These are phyloP conservation scores for Drosophila antonietae DNA, from an alignment of 2,888 invertebrate species.

Conservation along the genomic window DNA sequence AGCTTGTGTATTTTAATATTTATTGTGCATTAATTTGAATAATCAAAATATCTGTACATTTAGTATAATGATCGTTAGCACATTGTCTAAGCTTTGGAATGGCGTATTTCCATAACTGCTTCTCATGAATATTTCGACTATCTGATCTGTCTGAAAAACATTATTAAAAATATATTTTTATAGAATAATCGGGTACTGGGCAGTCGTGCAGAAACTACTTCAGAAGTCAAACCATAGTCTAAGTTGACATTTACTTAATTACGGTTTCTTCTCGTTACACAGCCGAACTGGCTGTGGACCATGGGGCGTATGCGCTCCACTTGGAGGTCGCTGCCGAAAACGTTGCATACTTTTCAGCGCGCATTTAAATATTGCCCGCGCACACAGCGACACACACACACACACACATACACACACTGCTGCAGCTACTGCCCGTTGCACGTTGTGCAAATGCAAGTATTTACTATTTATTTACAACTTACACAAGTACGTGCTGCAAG, in stretches of 20 bases:
- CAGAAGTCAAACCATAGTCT: not conserved
- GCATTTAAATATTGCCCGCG: constrained; percentile 41
- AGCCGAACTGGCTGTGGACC: not conserved
- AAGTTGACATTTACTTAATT: constrained; percentile 12
- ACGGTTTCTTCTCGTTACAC: not conserved
- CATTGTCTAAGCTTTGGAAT: no score
- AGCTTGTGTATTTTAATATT: no score
- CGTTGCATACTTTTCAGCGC: constrained; percentile 49
- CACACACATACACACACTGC: not conserved
- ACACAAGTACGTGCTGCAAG: constrained; percentile 50
- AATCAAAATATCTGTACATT: no score
- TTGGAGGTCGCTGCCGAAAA: not conserved
- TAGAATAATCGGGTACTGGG: not conserved
- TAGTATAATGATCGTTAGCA: no score
- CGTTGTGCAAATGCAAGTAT: constrained; percentile 49
- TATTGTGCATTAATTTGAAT: no score
- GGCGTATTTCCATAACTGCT: no score
- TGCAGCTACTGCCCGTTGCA: constrained; percentile 23
- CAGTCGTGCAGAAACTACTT: not conserved
- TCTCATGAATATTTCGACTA: no score
- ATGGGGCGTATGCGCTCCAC: constrained; percentile 2
- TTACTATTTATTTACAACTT: constrained; percentile 62
- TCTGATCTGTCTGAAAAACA: no score
- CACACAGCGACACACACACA: not conserved
- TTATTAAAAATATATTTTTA: no score